Percentiles rank a stretch among this genome's conserved stretches.
phyloP scores from a whole-genome alignment of 2,113 vertebrate genomes.

The Galemys pyrenaicus region DNA sequence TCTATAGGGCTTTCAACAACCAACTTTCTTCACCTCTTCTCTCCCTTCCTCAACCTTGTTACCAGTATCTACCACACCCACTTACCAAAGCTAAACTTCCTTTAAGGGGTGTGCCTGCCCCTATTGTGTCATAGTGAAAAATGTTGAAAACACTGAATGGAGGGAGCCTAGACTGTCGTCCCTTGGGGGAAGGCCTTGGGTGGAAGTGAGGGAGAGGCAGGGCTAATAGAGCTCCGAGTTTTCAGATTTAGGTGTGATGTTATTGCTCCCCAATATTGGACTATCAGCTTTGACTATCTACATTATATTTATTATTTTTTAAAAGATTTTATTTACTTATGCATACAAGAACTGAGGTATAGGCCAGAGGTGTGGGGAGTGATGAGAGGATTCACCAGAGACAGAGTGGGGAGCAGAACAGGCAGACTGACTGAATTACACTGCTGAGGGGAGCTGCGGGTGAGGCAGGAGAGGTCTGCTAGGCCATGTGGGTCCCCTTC shows the following conservation, averaged over 20 bases:
- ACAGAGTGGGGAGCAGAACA: no score
- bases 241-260: not conserved
- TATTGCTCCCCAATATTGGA: not conserved
- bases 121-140: not conserved
- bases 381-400: no score
- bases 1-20: not conserved
- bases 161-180: not conserved
- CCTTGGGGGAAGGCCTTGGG: not conserved
- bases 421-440: no score
- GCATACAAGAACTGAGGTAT: no score
- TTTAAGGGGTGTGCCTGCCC: not conserved
- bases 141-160: not conserved
- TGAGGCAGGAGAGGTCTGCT: no score
- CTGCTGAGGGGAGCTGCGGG: no score
- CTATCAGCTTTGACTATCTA: not conserved
- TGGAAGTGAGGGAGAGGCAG: no score
- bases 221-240: not conserved
- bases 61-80: not conserved
- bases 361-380: no score
- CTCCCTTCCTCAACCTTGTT: not conserved
- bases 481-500: no score
- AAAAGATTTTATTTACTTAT: no score
- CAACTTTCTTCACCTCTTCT: not conserved
- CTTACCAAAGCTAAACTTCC: slow-evolving; percentile 21
- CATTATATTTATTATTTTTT: no score